Evolutionary conservation across 2,888 invertebrate species (phyloP).

Genomic region (Orthonychiurus folsomi): DNA sequence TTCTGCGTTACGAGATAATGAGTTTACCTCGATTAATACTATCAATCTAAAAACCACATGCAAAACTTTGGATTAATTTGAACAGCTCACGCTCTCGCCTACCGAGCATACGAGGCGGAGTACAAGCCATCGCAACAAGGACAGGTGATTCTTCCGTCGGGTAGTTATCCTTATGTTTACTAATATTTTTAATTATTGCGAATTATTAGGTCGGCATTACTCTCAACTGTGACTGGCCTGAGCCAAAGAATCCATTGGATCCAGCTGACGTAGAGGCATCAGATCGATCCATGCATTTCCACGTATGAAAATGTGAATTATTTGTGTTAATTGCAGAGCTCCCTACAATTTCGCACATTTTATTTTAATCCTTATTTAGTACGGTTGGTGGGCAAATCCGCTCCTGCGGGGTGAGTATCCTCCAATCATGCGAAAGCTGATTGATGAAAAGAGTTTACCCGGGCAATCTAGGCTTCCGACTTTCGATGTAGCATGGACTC

Average conservation of each 20-base stretch:
- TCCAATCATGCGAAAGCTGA: slow-evolving; percentile 21
- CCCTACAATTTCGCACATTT: slow-evolving; percentile 1
- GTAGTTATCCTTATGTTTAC: no score
- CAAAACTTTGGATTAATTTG: no score
- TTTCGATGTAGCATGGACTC: slow-evolving; percentile 10
- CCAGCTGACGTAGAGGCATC: slow-evolving; percentile 20
- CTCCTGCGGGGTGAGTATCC: slow-evolving; percentile 24
- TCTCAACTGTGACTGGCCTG: slow-evolving; percentile 31
- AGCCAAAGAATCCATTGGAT: slow-evolving; percentile 18
- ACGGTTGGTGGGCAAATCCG: slow-evolving; percentile 25
- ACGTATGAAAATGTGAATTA: slow-evolving; percentile 15
- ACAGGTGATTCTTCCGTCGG: no score
- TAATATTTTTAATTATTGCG: no score
- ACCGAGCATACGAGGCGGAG: slow-evolving; percentile 53
- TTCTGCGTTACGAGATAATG: no score
- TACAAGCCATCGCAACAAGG: slow-evolving; percentile 44
- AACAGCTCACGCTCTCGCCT: slow-evolving; percentile 59
- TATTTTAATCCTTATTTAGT: slow-evolving; percentile 2
- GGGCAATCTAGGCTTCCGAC: slow-evolving; percentile 19
- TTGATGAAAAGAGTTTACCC: slow-evolving; percentile 17
- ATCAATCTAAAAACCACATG: no score
- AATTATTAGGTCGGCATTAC: slow-evolving; percentile 37
- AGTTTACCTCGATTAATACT: no score
- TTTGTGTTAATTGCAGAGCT: background rate
- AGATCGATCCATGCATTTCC: slow-evolving; percentile 22